Percentiles rank a stretch among this genome's conserved stretches.
phyloP scores from a whole-genome alignment of 1,140 invertebrate genomes.

The Marisa cornuarietis region DNA sequence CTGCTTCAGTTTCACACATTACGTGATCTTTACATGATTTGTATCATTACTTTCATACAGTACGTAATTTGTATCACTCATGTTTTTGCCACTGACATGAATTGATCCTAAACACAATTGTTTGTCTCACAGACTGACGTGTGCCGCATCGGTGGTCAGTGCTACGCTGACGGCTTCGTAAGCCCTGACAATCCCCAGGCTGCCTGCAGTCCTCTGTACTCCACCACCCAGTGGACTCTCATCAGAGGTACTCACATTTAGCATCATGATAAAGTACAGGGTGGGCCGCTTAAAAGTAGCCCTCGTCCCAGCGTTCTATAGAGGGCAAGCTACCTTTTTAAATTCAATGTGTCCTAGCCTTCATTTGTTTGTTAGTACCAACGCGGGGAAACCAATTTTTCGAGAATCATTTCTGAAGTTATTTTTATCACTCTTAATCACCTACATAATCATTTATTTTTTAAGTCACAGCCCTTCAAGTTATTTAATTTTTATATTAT shows the following conservation, averaged over 20 bases:
- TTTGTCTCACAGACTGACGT: slow-evolving; percentile 38
- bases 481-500: too few species aligned
- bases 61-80: not conserved
- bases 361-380: too few species aligned
- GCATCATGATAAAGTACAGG: too few species aligned
- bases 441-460: too few species aligned
- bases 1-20: not conserved
- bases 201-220: slow-evolving; percentile 34
- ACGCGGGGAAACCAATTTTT: too few species aligned
- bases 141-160: slow-evolving; percentile 39
- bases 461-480: too few species aligned
- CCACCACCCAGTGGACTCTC: slow-evolving; percentile 37
- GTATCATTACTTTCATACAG: slow-evolving; percentile 1
- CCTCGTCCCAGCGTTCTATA: too few species aligned
- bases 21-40: not conserved
- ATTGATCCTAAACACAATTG: not conserved
- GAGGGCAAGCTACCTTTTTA: too few species aligned
- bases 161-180: slow-evolving; percentile 43
- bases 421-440: too few species aligned
- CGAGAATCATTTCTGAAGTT: too few species aligned
- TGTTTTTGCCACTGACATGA: not conserved
- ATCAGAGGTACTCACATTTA: slow-evolving; percentile 33
- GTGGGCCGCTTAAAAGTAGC: too few species aligned
- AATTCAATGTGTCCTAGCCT: too few species aligned
- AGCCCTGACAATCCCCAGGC: slow-evolving; percentile 31